phyloP scores from a whole-genome alignment of 1,140 invertebrate genomes.

The Aphidius ervi region DNA sequence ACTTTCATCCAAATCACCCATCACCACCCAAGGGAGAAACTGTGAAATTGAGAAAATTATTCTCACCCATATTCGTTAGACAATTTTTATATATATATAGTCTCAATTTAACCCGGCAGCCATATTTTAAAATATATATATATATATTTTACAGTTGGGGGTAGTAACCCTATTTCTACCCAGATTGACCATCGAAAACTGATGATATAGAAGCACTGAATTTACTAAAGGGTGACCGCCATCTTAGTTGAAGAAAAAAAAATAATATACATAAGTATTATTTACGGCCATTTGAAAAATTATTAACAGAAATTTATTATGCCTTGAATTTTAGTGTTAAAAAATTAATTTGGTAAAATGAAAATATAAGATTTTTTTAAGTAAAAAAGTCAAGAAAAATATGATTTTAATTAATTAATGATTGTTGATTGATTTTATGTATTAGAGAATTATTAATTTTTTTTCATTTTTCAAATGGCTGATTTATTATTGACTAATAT shows the following conservation, averaged over 20 bases:
- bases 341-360: no score
- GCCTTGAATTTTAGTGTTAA: no score
- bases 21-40: constrained; percentile 39
- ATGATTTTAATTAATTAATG: no score
- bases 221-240: constrained; percentile 10
- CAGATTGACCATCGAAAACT: neutral
- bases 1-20: no score
- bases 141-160: constrained; percentile 12
- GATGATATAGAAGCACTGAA: neutral
- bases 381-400: no score
- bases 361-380: no score
- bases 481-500: no score
- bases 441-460: no score
- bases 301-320: no score
- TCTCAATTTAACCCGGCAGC: constrained; percentile 3
- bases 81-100: neutral
- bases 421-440: no score
- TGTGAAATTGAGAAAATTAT: constrained; percentile 55
- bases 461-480: no score
- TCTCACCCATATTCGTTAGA: constrained; percentile 29
- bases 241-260: constrained; percentile 20
- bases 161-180: constrained; percentile 7
- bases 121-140: neutral
- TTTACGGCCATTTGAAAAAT: neutral
- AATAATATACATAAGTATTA: neutral